A percentile compares a stretch with the other conserved stretches of the same genome.
These are phyloP conservation scores for Sesamia inferens DNA, from an alignment of 2,888 invertebrate genomes.

Conservation along the genomic window DNA sequence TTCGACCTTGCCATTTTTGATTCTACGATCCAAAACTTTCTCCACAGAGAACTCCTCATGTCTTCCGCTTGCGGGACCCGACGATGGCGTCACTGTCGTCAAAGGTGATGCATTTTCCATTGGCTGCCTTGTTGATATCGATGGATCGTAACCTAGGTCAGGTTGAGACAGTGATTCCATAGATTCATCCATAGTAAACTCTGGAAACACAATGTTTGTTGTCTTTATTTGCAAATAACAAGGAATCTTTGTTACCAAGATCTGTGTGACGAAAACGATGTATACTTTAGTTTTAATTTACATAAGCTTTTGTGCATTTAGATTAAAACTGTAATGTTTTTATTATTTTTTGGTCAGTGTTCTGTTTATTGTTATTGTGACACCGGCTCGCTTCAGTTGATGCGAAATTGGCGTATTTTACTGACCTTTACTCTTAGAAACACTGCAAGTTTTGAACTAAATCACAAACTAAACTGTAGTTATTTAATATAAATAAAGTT, in stretches of 20 bases:
- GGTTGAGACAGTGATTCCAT: conserved; percentile 71
- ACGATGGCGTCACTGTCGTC: conserved; percentile 52
- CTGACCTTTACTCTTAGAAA: conserved; percentile 16
- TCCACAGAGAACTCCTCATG: conserved; percentile 94
- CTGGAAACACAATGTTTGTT: conserved; percentile 18
- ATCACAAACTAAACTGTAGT: neutral
- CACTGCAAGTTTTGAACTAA: neutral
- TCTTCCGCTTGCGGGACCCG: conserved; percentile 77
- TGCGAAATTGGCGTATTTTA: conserved; percentile 2
- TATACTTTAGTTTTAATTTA: no score
- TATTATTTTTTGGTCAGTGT: conserved; percentile 4
- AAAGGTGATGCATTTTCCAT: conserved; percentile 67
- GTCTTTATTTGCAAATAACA: neutral
- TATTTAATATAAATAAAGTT: neutral
- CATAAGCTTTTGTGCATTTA: neutral
- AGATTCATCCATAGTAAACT: conserved; percentile 67
- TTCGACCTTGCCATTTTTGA: conserved; percentile 92
- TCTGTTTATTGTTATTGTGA: conserved; percentile 21
- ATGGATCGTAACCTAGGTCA: conserved; percentile 60
- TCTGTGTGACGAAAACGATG: neutral
- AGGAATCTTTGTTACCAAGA: neutral
- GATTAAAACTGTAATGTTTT: conserved; percentile 2
- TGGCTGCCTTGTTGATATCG: conserved; percentile 52
- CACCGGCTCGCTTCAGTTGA: conserved; percentile 16
- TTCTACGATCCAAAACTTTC: conserved; percentile 92